A percentile compares a stretch with the other conserved stretches of the same genome.
These are phyloP conservation scores for Hephaestus fuliginosus DNA, from an alignment of 2,797 vertebrate genomes.

Conservation along the genomic window DNA sequence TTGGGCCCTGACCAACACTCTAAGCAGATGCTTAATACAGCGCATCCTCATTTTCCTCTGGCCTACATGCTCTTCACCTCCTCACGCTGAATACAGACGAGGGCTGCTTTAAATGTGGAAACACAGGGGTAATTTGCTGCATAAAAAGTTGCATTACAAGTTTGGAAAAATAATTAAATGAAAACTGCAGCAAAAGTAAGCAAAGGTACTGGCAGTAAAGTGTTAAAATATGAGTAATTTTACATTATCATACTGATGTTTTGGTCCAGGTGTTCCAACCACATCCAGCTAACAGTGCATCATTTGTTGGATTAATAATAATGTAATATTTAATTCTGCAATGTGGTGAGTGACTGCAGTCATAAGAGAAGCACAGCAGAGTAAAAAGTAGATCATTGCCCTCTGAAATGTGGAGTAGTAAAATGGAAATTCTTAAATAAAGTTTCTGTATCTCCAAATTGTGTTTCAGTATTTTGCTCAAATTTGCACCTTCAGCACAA, in stretches of 20 bases:
- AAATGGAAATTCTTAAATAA: slow-evolving; percentile 21
- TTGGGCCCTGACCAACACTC: slow-evolving; percentile 51
- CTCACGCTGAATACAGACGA: slow-evolving; percentile 62
- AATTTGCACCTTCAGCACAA: slow-evolving; percentile 61
- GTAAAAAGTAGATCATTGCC: neutral
- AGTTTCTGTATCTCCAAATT: slow-evolving; percentile 9
- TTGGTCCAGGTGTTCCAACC: neutral
- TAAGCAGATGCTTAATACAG: slow-evolving; percentile 67
- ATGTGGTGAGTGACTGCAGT: neutral
- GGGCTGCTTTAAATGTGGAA: slow-evolving; percentile 17
- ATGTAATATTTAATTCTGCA: slow-evolving; percentile 15
- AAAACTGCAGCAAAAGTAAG: neutral
- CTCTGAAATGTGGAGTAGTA: slow-evolving; percentile 11
- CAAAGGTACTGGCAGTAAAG: neutral
- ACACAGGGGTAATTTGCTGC: slow-evolving; percentile 5
- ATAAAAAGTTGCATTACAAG: neutral
- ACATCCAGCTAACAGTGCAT: neutral
- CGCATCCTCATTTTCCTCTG: slow-evolving; percentile 54
- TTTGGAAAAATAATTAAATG: neutral
- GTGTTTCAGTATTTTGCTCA: slow-evolving; percentile 12
- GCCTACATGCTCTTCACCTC: slow-evolving; percentile 31
- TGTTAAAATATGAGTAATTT: neutral
- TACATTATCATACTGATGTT: neutral
- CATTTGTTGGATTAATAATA: neutral
- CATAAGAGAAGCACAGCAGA: neutral